phyloP scores from a whole-genome alignment of 2,113 vertebrate species.

The Arothron firmamentum region DNA sequence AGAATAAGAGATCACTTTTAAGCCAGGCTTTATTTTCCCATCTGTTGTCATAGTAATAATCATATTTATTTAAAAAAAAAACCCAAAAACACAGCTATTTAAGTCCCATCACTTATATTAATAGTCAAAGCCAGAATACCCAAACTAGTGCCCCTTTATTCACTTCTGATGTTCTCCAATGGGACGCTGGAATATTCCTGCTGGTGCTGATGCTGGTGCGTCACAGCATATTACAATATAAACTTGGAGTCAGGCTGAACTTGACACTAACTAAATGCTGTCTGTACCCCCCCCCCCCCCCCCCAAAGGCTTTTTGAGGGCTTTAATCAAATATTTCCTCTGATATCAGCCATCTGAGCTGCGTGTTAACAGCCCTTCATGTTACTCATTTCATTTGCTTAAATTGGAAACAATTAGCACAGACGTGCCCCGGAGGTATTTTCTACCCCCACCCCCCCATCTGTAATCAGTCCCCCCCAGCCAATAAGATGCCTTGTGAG shows the following conservation, averaged over 20 bases:
- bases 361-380: conserved; percentile 29
- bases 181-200: conserved; percentile 5
- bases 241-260: conserved; percentile 31
- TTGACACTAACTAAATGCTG: conserved; percentile 1
- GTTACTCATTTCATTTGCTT: conserved; percentile 52
- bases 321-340: conserved; percentile 43
- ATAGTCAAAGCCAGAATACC: conserved; percentile 24
- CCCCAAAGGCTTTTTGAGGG: conserved; percentile 6
- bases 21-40: conserved; percentile 14
- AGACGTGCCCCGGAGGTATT: conserved; percentile 40
- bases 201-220: conserved; percentile 9
- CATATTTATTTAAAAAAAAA: conserved; percentile 57
- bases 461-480: conserved; percentile 1
- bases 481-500: conserved; percentile 22
- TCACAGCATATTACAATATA: conserved; percentile 25
- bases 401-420: conserved; percentile 60
- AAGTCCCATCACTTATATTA: conserved; percentile 43
- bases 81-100: conserved; percentile 55
- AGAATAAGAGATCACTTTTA: conserved; percentile 56
- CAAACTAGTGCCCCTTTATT: not conserved
- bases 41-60: conserved; percentile 53
- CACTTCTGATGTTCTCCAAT: conserved; percentile 16
- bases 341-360: conserved; percentile 50
- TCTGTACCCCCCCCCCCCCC: not conserved
- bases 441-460: conserved; percentile 5